Evolutionary conservation across 1,140 invertebrate genomes (phyloP).

Genomic region (Drosophila carrolli): DNA sequence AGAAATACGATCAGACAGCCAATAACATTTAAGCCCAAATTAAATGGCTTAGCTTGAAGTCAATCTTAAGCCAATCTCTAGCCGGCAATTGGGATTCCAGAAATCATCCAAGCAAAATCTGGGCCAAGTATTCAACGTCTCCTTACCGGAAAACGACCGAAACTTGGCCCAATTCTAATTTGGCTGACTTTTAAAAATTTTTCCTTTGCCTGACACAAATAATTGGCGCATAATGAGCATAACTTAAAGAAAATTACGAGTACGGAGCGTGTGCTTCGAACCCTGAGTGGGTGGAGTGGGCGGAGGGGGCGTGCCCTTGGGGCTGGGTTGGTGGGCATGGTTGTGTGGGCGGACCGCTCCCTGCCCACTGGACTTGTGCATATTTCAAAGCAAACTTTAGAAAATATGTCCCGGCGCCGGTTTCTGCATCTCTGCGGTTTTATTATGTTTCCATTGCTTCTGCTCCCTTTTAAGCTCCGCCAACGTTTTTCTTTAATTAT

Average conservation of each 20-base stretch:
- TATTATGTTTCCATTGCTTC: conserved; percentile 32
- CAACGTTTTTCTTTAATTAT: conserved; percentile 83
- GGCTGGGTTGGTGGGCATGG: background rate
- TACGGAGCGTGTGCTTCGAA: conserved; percentile 58
- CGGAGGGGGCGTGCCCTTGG: conserved; percentile 41
- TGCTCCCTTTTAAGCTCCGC: conserved; percentile 57
- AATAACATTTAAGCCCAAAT: too few species aligned
- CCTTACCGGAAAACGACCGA: conserved; percentile 1
- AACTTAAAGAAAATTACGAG: conserved; percentile 75
- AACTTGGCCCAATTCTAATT: conserved; percentile 53
- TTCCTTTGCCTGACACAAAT: conserved; percentile 64
- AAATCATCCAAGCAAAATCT: conserved; percentile 46
- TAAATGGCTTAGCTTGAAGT: background rate
- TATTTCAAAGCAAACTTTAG: conserved; percentile 60
- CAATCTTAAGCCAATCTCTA: background rate
- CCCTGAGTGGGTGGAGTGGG: conserved; percentile 26
- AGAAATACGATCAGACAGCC: too few species aligned
- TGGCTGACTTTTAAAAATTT: conserved; percentile 31
- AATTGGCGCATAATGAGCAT: conserved; percentile 79
- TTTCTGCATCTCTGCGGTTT: conserved; percentile 37
- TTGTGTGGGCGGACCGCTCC: background rate
- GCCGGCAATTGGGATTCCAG: conserved; percentile 11
- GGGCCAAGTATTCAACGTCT: conserved; percentile 38
- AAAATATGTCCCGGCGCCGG: conserved; percentile 63
- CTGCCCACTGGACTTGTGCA: conserved; percentile 13